These are phyloP conservation scores for Ptychoptera albimana DNA, from an alignment of 2,888 invertebrate species.

Conservation along the genomic window DNA sequence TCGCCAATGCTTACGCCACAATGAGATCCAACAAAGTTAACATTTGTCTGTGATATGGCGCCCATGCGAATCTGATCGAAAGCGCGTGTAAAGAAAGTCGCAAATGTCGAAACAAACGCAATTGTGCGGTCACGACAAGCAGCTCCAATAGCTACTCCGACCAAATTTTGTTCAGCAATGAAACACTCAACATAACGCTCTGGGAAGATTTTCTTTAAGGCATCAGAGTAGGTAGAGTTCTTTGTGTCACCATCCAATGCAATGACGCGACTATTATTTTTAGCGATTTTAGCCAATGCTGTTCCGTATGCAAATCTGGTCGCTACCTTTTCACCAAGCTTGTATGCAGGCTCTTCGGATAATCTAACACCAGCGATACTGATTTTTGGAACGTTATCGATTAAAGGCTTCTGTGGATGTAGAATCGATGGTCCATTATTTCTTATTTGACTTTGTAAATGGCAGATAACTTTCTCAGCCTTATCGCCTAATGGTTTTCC, in stretches of 20 bases:
- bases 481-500: conserved; percentile 88
- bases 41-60: conserved; percentile 94
- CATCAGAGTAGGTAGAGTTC: conserved; percentile 97
- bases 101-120: conserved; percentile 93
- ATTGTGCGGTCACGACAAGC: conserved; percentile 85
- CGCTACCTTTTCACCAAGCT: conserved; percentile 59
- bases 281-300: conserved; percentile 75
- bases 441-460: conserved; percentile 48
- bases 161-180: conserved; percentile 97
- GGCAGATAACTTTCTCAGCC: conserved; percentile 50
- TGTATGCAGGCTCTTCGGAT: conserved; percentile 68
- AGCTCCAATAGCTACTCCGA: conserved; percentile 89
- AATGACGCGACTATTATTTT: conserved; percentile 63
- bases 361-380: conserved; percentile 57
- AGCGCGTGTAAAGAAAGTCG: conserved; percentile 91
- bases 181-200: conserved; percentile 87
- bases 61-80: conserved; percentile 99
- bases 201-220: conserved; percentile 57
- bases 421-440: conserved; percentile 47
- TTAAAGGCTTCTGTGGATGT: conserved; percentile 44
- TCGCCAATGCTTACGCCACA: conserved; percentile 97
- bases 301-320: conserved; percentile 90
- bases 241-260: conserved; percentile 97
- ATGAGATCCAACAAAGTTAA: conserved; percentile 93
- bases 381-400: conserved; percentile 53